Evolutionary conservation across 1,140 invertebrate species (phyloP).

Genomic region (Drosophila ficusphila): DNA sequence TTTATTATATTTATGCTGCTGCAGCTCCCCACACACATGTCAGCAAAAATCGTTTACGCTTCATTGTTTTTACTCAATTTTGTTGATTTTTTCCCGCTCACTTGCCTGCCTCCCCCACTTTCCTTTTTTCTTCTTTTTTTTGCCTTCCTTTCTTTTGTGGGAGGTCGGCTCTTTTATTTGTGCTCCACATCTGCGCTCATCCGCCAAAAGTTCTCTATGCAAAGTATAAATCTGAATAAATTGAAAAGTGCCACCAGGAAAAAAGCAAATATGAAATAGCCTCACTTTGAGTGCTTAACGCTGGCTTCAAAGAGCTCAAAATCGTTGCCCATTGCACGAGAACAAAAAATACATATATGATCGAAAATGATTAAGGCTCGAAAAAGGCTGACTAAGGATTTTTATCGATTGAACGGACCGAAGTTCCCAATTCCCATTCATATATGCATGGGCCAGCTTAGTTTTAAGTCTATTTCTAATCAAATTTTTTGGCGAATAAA

Average conservation of each 20-base stretch:
- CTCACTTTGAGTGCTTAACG: slow-evolving; percentile 54
- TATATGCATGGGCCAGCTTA: slow-evolving; percentile 46
- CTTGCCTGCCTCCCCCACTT: slow-evolving; percentile 13
- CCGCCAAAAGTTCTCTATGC: slow-evolving; percentile 31
- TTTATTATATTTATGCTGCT: slow-evolving; percentile 65
- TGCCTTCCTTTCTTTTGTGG: slow-evolving; percentile 39
- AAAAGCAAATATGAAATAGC: slow-evolving; percentile 51
- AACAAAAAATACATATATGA: slow-evolving; percentile 8
- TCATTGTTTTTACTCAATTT: slow-evolving; percentile 82
- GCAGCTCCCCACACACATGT: slow-evolving; percentile 49
- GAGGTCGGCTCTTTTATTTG: slow-evolving; percentile 37
- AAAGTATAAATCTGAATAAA: slow-evolving; percentile 49
- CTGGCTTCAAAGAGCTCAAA: slow-evolving; percentile 42
- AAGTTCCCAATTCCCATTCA: slow-evolving; percentile 42
- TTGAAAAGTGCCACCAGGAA: slow-evolving; percentile 50
- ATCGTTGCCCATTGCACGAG: slow-evolving; percentile 18
- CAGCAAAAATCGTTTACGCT: slow-evolving; percentile 81
- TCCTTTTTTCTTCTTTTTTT: slow-evolving; percentile 27
- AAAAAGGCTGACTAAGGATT: slow-evolving; percentile 43
- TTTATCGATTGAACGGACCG: slow-evolving; percentile 49
- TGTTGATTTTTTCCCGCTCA: slow-evolving; percentile 57
- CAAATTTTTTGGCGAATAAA: slow-evolving; percentile 59
- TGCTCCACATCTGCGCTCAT: slow-evolving; percentile 16
- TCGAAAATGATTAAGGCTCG: slow-evolving; percentile 59
- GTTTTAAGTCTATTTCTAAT: slow-evolving; percentile 64